Evolutionary conservation across 2,888 invertebrate genomes (phyloP).

Genomic region (Meloe dianella): DNA sequence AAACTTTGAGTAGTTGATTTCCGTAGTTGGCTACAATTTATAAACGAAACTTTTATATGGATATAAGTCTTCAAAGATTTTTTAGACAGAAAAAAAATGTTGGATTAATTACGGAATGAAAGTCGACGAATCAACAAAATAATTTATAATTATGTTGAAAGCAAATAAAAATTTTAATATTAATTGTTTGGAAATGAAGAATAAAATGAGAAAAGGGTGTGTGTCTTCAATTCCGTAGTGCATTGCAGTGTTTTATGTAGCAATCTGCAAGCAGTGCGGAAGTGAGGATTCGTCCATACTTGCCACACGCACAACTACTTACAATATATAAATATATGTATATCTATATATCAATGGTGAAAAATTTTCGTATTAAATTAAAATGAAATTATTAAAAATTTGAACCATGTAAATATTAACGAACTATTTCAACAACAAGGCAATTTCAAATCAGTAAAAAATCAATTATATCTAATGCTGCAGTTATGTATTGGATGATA

Average conservation of each 20-base stretch:
- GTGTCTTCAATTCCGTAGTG: conserved; percentile 94
- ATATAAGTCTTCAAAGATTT: not conserved
- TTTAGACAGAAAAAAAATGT: not conserved
- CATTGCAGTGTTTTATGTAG: conserved; percentile 85
- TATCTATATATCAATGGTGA: too few relatives aligned
- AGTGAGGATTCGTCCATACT: conserved; percentile 68
- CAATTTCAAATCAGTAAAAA: not conserved
- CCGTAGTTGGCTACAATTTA: not conserved
- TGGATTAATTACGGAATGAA: not conserved
- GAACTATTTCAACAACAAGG: not conserved
- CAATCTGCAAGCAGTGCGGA: conserved; percentile 93
- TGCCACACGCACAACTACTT: conserved; percentile 20
- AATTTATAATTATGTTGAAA: too few relatives aligned
- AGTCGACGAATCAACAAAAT: too few relatives aligned
- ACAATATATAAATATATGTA: too few relatives aligned
- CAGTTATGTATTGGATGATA: not conserved
- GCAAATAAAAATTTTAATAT: not conserved
- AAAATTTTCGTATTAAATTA: too few relatives aligned
- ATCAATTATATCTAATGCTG: not conserved
- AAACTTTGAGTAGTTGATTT: not conserved
- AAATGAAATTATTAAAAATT: conserved; percentile 22
- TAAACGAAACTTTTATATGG: not conserved
- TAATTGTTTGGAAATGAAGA: not conserved
- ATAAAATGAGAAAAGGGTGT: conserved; percentile 53
- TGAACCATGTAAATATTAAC: not conserved